Evolutionary conservation across 2,888 invertebrate species (phyloP).

Genomic region (Holacanthella duospinosa): DNA sequence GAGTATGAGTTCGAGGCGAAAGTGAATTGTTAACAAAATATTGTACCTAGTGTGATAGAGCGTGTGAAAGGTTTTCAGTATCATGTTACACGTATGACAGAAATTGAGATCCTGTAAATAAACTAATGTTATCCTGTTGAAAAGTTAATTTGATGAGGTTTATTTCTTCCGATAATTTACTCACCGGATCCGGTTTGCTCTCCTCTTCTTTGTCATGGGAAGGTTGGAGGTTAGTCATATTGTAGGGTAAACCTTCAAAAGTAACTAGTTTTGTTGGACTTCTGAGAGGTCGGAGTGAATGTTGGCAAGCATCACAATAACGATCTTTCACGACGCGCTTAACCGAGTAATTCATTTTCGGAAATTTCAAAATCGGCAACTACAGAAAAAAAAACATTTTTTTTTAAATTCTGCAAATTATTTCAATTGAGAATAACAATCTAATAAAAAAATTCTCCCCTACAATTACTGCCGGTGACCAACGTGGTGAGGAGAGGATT

Average conservation of each 20-base stretch:
- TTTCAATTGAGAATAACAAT: not conserved
- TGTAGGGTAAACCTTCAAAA: not conserved
- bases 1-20: not conserved
- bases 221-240: not conserved
- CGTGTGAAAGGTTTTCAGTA: not conserved
- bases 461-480: too few relatives aligned
- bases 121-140: too few relatives aligned
- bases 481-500: not conserved
- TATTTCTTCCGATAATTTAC: not conserved
- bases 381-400: not conserved
- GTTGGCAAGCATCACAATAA: not conserved
- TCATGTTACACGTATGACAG: not conserved
- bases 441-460: not conserved
- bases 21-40: not conserved
- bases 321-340: not conserved
- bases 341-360: not conserved
- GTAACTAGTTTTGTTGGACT: not conserved
- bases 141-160: too few relatives aligned
- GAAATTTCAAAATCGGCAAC: not conserved
- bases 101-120: not conserved
- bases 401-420: too few relatives aligned
- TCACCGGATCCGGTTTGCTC: not conserved
- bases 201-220: too few relatives aligned
- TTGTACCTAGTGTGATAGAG: not conserved
- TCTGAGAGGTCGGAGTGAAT: not conserved